Percentiles rank a stretch among this genome's conserved stretches.
These are phyloP conservation scores for Synanthedon myopaeformis DNA, from an alignment of 2,888 invertebrate genomes.

Conservation along the genomic window DNA sequence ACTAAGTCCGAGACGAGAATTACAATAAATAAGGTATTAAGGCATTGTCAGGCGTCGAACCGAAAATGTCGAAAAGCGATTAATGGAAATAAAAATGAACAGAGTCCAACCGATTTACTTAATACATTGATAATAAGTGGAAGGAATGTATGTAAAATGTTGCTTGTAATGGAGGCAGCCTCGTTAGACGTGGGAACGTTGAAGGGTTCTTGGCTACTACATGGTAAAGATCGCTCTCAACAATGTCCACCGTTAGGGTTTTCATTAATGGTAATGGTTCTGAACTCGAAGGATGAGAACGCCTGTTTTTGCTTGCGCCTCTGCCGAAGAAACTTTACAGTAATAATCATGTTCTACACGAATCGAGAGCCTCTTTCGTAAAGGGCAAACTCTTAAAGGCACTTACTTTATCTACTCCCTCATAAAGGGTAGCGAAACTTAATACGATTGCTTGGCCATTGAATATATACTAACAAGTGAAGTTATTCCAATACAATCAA, in stretches of 20 bases:
- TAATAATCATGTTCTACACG: conserved; percentile 45
- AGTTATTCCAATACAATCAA: no score
- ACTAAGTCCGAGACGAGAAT: conserved; percentile 51
- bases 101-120: conserved; percentile 57
- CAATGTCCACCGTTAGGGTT: conserved; percentile 61
- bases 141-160: conserved; percentile 60
- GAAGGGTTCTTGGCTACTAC: conserved; percentile 31
- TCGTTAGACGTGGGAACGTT: conserved; percentile 66
- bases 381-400: not conserved
- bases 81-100: conserved; percentile 62
- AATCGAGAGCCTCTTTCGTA: conserved; percentile 7
- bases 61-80: conserved; percentile 58
- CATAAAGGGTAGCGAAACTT: no score
- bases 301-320: conserved; percentile 43
- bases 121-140: conserved; percentile 64
- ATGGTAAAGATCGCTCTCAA: conserved; percentile 47
- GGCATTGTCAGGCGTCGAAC: conserved; percentile 41
- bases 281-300: conserved; percentile 49
- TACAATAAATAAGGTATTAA: conserved; percentile 63
- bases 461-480: no score
- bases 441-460: no score
- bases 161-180: conserved; percentile 59
- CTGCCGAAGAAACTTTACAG: conserved; percentile 28
- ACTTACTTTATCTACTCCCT: no score
- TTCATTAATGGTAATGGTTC: conserved; percentile 60